Percentiles rank a stretch among this genome's conserved stretches.
Evolutionary conservation across 1,140 invertebrate genomes (phyloP).

Genomic region (Eriocheir sinensis): DNA sequence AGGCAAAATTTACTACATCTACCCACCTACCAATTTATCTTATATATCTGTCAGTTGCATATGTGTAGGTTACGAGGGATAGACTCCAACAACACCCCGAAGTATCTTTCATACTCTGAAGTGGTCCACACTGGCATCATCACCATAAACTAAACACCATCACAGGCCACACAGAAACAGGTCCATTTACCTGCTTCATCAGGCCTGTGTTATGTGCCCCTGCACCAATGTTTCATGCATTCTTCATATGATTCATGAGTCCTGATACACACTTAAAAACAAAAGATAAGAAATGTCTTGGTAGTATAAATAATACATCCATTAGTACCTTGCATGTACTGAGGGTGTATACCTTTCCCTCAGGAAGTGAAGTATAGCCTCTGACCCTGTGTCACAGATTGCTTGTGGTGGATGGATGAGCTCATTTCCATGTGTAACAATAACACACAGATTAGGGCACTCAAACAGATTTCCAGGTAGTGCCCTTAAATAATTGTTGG

Average conservation of each 20-base stretch:
- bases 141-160: no score
- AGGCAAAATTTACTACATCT: no score
- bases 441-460: conserved; percentile 60
- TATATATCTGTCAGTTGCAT: background rate
- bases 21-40: background rate
- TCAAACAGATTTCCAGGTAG: conserved; percentile 67
- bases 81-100: no score
- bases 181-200: no score
- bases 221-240: no score
- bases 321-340: conserved; percentile 40
- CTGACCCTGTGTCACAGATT: conserved; percentile 73
- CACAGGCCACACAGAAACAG: no score
- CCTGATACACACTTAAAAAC: no score
- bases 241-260: no score
- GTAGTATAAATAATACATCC: background rate
- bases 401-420: conserved; percentile 77
- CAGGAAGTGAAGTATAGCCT: conserved; percentile 63
- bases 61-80: background rate
- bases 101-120: no score
- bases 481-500: conserved; percentile 72
- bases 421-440: conserved; percentile 74
- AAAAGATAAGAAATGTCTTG: background rate
- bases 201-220: no score
- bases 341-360: conserved; percentile 50
- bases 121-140: no score